A percentile compares a stretch with the other conserved stretches of the same genome.
Evolutionary conservation across 1,140 invertebrate genomes (phyloP).

Genomic region (Dreissena polymorpha): DNA sequence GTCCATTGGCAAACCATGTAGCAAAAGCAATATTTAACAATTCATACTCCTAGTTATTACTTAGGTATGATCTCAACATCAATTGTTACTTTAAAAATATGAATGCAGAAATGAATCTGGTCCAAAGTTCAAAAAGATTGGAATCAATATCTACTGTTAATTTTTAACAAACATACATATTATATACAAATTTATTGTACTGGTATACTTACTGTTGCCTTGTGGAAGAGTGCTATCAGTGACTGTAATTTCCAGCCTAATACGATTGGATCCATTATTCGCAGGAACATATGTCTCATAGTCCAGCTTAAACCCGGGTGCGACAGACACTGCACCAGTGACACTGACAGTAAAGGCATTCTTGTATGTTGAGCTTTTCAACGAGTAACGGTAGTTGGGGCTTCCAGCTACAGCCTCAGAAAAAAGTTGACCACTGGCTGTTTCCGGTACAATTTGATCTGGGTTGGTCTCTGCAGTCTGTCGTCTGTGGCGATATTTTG

Average conservation of each 20-base stretch:
- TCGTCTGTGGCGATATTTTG: conserved; percentile 3
- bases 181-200: too few species aligned
- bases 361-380: conserved; percentile 20
- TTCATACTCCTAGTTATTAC: too few species aligned
- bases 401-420: neutral
- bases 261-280: neutral
- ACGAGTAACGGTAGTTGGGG: neutral
- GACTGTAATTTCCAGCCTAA: conserved; percentile 32
- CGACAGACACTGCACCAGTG: conserved; percentile 7
- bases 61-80: too few species aligned
- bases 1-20: too few species aligned
- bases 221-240: neutral
- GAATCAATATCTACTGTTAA: too few species aligned
- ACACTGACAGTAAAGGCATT: conserved; percentile 29
- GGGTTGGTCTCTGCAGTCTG: conserved; percentile 7
- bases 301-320: conserved; percentile 19
- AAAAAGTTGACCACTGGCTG: conserved; percentile 6
- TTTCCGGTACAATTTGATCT: conserved; percentile 1
- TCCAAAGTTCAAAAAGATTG: too few species aligned
- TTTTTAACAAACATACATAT: too few species aligned
- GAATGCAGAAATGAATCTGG: too few species aligned
- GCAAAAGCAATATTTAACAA: too few species aligned
- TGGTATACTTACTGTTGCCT: neutral
- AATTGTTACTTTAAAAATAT: too few species aligned
- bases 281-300: conserved; percentile 12